Percentiles rank a stretch among this genome's conserved stretches.
These are phyloP conservation scores for Rousettus leschenaultii DNA, from an alignment of 2,113 vertebrate species.

Conservation along the genomic window DNA sequence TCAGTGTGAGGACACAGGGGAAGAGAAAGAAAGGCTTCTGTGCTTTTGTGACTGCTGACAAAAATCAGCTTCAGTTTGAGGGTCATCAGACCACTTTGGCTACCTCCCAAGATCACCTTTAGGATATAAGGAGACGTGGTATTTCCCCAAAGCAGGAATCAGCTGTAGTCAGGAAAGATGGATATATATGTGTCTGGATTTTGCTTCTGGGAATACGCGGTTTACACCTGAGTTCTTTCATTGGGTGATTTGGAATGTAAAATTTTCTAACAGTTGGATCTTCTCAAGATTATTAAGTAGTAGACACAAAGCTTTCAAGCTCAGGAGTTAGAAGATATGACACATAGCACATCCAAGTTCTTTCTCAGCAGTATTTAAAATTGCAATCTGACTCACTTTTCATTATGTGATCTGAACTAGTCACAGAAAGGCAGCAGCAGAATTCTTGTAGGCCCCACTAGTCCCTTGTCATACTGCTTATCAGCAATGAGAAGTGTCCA, in stretches of 20 bases:
- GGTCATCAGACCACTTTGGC: background rate
- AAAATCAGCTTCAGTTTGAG: background rate
- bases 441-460: fast-evolving
- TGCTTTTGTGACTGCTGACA: conserved; percentile 5
- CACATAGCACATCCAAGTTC: background rate
- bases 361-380: background rate
- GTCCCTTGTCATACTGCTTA: background rate
- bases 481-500: fast-evolving
- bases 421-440: background rate
- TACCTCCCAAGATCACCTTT: background rate
- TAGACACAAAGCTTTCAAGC: background rate
- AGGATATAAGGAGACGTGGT: background rate
- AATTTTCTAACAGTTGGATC: background rate
- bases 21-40: background rate
- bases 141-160: conserved; percentile 26
- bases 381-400: background rate
- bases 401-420: background rate
- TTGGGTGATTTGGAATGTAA: background rate
- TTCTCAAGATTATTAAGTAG: background rate
- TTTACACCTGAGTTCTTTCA: background rate
- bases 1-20: conserved; percentile 6
- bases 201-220: background rate
- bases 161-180: background rate
- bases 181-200: background rate
- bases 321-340: background rate